Base-by-base conservation (phyloP, 2,113 vertebrate species). In the Amazona guildingii region DNA sequence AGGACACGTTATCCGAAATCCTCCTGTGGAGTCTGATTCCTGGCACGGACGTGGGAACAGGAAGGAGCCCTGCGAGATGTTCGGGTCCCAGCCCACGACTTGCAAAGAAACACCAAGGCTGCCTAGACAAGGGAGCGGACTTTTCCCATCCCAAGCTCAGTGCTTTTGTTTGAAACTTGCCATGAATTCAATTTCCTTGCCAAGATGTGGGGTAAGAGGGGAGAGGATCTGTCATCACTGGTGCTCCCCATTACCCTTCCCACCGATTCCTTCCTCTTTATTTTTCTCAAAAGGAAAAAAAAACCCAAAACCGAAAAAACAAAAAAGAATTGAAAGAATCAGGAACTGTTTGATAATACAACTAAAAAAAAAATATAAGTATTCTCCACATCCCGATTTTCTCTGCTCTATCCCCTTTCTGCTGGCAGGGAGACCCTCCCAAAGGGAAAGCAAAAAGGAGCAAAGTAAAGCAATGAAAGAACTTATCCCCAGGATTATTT, bases 31-130 rank as follows among this genome's bases (percentile, higher is more conserved):
- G 82, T 51, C 83, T 6, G 0, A 69, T 29, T 96, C 83, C 95
- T 95, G 93, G 90, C 96, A 92, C 23, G 4, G 83, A 96, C 3
- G 0, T 86, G 86, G 57, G 79, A 95, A 97, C 94, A 96, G 88
- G 92, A 97, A 97, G 88, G 76, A 96, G 90, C 73, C 39, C 80
- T 86, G 73, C 0, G 7, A 96, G 88, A 96, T 84, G 51, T n/a
- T 88, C 64, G 17, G 88, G 94, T 92, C 88, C 68, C 93, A 95
- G 91, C 67, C 88, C 74, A 78, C 61, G 10, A 72, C 70, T 29
- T 76, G 80, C 64, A 72, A 83, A 86, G 92, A 35, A 82, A 88
- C 86, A 86, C 79, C 44, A 83, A 62, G 35, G 44, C 85, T 95
- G 83, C 76, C 86, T 70, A 75, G 64, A 57, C 27, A 55, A 64